phyloP scores from a whole-genome alignment of 2,888 invertebrate genomes.

The Rhamnusium bicolor region DNA sequence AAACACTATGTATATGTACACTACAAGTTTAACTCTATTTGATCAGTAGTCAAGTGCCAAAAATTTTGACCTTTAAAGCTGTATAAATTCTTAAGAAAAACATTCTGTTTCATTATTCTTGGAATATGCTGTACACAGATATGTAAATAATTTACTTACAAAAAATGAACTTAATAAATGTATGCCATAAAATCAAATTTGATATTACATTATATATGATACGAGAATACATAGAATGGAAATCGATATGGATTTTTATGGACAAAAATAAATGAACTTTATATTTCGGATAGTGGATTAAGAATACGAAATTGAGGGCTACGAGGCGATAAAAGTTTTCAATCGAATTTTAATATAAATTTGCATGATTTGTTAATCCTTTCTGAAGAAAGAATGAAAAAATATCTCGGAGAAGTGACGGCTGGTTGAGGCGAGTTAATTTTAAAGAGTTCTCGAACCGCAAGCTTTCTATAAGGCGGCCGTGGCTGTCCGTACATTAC shows the following conservation, averaged over 20 bases:
- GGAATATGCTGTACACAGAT: too few relatives aligned
- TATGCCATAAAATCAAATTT: too few relatives aligned
- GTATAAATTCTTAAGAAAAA: too few relatives aligned
- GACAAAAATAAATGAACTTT: neutral
- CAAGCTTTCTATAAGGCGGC: constrained; percentile 50
- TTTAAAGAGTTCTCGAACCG: constrained; percentile 66
- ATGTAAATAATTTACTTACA: too few relatives aligned
- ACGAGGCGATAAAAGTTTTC: constrained; percentile 62
- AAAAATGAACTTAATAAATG: too few relatives aligned
- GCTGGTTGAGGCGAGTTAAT: constrained; percentile 67
- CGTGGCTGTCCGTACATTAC: constrained; percentile 62
- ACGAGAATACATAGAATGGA: too few relatives aligned
- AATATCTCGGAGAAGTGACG: constrained; percentile 66
- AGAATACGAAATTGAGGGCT: constrained; percentile 1
- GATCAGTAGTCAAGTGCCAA: too few relatives aligned
- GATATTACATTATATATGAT: too few relatives aligned
- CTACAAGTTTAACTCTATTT: too few relatives aligned
- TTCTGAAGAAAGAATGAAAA: constrained; percentile 60
- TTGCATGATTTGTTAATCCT: constrained; percentile 71
- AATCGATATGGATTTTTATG: neutral
- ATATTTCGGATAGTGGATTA: neutral
- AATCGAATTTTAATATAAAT: constrained; percentile 69
- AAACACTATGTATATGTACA: too few relatives aligned
- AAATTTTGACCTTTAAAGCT: too few relatives aligned
- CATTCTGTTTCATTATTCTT: too few relatives aligned